phyloP scores from a whole-genome alignment of 2,113 vertebrate species.

The Neogobius melanostomus region DNA sequence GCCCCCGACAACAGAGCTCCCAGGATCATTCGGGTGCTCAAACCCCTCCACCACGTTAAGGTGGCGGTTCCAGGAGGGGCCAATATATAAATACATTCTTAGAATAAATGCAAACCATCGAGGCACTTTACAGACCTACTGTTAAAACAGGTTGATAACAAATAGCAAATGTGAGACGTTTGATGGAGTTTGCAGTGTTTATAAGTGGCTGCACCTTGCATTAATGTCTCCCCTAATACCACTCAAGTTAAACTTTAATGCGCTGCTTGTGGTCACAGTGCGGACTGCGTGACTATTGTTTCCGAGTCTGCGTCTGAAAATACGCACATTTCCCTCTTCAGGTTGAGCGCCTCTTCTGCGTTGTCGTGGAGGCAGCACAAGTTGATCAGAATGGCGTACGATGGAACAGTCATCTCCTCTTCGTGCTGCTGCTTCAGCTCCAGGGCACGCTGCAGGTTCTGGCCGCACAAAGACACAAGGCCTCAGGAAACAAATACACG shows the following conservation, averaged over 20 bases:
- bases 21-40: too few relatives aligned
- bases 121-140: slow-evolving; percentile 19
- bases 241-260: slow-evolving; percentile 72
- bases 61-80: too few relatives aligned
- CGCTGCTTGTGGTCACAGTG: slow-evolving; percentile 16
- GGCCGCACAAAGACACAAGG: slow-evolving; percentile 44
- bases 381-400: slow-evolving; percentile 86
- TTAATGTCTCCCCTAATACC: slow-evolving; percentile 69
- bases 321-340: slow-evolving; percentile 95
- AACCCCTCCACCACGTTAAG: too few relatives aligned
- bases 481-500: neutral
- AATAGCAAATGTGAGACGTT: slow-evolving; percentile 28
- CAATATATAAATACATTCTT: slow-evolving; percentile 40
- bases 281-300: slow-evolving; percentile 37
- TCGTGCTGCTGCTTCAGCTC: slow-evolving; percentile 89
- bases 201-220: slow-evolving; percentile 46
- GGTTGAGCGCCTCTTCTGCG: slow-evolving; percentile 86
- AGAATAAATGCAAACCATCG: slow-evolving; percentile 27
- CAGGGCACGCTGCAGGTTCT: slow-evolving; percentile 91
- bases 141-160: slow-evolving; percentile 30
- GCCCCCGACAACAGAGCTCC: too few relatives aligned
- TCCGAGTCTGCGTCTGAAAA: slow-evolving; percentile 32
- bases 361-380: slow-evolving; percentile 90
- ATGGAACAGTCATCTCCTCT: slow-evolving; percentile 79
- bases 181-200: slow-evolving; percentile 40